Percentiles rank a stretch among this genome's conserved stretches.
These are phyloP conservation scores for Collichthys lucidus DNA, from an alignment of 2,113 vertebrate genomes.

Conservation along the genomic window DNA sequence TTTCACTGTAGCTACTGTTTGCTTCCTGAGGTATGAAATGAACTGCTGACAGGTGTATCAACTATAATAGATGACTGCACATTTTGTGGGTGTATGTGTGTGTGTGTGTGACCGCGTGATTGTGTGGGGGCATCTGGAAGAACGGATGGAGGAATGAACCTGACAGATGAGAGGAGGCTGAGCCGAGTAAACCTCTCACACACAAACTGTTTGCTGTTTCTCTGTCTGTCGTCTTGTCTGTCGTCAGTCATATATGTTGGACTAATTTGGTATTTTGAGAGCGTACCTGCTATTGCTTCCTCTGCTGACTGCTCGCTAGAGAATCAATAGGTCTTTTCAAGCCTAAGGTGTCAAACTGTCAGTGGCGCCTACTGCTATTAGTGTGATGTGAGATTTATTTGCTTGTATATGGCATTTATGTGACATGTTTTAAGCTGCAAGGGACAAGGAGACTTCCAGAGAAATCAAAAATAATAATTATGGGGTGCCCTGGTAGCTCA, in stretches of 20 bases:
- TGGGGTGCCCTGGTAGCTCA: too few relatives aligned
- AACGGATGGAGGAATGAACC: not conserved
- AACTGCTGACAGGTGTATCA: constrained; percentile 59
- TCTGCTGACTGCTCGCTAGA: not conserved
- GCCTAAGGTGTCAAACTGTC: constrained; percentile 12
- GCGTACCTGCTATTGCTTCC: not conserved
- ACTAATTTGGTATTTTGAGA: constrained; percentile 25
- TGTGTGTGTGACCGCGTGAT: not conserved
- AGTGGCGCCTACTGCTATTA: not conserved
- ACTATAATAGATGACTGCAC: constrained; percentile 51
- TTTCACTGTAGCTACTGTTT: constrained; percentile 36
- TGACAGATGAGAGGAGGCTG: not conserved
- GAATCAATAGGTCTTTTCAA: constrained; percentile 8
- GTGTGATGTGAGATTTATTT: not conserved
- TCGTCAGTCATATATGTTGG: constrained; percentile 17
- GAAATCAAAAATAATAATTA: not conserved
- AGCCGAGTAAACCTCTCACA: constrained; percentile 15
- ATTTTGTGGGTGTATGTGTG: not conserved
- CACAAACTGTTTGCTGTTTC: not conserved
- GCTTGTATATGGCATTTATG: not conserved
- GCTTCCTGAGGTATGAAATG: constrained; percentile 46
- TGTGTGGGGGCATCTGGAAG: constrained; percentile 17
- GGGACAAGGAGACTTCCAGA: not conserved
- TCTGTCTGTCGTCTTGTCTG: constrained; percentile 6
- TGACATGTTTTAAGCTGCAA: not conserved